Conservation (phyloP, 30 jellyfish, hydroid and myxozoan genomes). For the Turritopsis rubra region DNA sequence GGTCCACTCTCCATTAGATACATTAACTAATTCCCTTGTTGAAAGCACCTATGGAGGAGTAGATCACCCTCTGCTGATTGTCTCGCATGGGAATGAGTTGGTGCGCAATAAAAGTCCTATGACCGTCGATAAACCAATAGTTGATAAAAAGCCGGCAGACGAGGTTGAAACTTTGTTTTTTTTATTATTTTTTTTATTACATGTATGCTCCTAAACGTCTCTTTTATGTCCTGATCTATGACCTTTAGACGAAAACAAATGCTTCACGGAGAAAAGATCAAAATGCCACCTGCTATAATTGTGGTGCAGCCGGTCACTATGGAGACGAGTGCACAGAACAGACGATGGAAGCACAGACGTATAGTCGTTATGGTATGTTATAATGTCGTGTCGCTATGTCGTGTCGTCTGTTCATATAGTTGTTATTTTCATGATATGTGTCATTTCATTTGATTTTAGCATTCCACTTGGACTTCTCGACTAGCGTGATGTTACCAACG, state of each 20-base stretch:
- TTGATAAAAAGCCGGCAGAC: not conserved
- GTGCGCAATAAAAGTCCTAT: no score
- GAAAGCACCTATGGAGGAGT: not conserved
- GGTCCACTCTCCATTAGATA: not conserved
- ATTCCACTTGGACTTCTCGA: not conserved
- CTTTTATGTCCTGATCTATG: not conserved
- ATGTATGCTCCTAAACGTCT: no score
- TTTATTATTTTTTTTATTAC: no score
- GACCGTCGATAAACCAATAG: no score
- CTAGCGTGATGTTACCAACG: not conserved
- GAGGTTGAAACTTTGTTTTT: not conserved
- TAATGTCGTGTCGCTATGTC: not conserved
- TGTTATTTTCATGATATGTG: not conserved
- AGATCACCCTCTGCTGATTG: not conserved
- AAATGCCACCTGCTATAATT: slow-evolving; percentile 59
- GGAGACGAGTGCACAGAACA: slow-evolving; percentile 80
- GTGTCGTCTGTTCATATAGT: not conserved
- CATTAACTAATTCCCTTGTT: not conserved
- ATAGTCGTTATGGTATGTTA: slow-evolving; percentile 60
- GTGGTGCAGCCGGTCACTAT: slow-evolving; percentile 73
- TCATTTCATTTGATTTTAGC: not conserved
- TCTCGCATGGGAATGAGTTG: not conserved
- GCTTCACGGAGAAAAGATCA: not conserved
- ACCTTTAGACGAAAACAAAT: not conserved
- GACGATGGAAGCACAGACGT: slow-evolving; percentile 76